phyloP scores from a whole-genome alignment of 2,113 vertebrate species.

The Mustela lutreola region DNA sequence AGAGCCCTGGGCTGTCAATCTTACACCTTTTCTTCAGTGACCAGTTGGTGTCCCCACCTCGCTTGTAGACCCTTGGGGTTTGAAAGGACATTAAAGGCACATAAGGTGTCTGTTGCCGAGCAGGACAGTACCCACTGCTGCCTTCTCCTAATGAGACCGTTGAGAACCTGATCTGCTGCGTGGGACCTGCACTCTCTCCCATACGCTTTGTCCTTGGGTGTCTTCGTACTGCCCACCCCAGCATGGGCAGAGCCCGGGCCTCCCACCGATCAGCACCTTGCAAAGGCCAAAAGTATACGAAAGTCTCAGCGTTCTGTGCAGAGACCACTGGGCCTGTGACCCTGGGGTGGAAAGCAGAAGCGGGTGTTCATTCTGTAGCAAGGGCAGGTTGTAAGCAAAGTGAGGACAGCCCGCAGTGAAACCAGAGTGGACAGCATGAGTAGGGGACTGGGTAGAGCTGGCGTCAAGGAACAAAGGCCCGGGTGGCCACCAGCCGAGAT shows the following conservation, averaged over 20 bases:
- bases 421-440: neutral
- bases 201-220: neutral
- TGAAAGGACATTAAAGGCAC: neutral
- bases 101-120: neutral
- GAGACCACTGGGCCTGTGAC: neutral
- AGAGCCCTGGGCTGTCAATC: neutral
- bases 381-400: neutral
- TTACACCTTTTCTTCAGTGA: neutral
- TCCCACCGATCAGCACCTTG: neutral
- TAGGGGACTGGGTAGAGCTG: neutral
- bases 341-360: neutral
- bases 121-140: neutral
- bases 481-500: accelerated
- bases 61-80: neutral
- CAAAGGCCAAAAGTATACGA: neutral
- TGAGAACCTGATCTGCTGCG: neutral
- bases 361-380: neutral
- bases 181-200: neutral
- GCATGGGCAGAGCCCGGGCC: neutral
- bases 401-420: neutral
- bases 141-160: neutral
- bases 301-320: neutral
- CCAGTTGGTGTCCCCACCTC: neutral
- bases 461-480: neutral
- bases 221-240: neutral